Percentiles rank a stretch among this genome's conserved stretches.
These are phyloP conservation scores for Carettochelys insculpta DNA, from an alignment of 2,113 vertebrate species.

Conservation along the genomic window DNA sequence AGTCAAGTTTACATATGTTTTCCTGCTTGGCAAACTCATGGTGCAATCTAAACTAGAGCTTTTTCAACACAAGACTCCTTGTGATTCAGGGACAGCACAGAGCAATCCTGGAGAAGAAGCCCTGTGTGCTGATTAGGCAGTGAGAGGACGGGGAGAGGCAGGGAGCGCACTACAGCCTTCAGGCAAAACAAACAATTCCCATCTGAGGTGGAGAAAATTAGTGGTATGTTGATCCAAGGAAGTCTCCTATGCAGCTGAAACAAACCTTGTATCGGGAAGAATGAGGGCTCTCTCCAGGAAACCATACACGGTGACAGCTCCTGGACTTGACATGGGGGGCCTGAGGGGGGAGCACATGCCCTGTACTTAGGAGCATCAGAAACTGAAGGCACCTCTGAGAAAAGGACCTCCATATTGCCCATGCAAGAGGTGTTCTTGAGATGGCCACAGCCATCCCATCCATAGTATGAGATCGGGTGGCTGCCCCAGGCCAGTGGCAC, in stretches of 20 bases:
- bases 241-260: not conserved
- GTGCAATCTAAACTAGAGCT: not conserved
- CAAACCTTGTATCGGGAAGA: not conserved
- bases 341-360: not conserved
- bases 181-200: not conserved
- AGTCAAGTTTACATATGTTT: too few relatives aligned
- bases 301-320: not conserved
- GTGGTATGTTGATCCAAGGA: not conserved
- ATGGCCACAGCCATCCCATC: too few relatives aligned
- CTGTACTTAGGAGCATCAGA: not conserved
- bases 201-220: not conserved
- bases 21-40: too few relatives aligned
- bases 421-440: not conserved
- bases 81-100: not conserved
- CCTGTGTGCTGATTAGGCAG: not conserved
- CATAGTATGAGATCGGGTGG: too few relatives aligned
- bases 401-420: not conserved
- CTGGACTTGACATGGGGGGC: not conserved
- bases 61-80: not conserved
- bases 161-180: not conserved
- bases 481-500: too few relatives aligned
- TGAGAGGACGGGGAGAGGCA: not conserved
- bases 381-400: not conserved
- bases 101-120: not conserved
- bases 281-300: not conserved